Evolutionary conservation across 1,140 invertebrate genomes (phyloP).

Genomic region (Drosophila orosa): DNA sequence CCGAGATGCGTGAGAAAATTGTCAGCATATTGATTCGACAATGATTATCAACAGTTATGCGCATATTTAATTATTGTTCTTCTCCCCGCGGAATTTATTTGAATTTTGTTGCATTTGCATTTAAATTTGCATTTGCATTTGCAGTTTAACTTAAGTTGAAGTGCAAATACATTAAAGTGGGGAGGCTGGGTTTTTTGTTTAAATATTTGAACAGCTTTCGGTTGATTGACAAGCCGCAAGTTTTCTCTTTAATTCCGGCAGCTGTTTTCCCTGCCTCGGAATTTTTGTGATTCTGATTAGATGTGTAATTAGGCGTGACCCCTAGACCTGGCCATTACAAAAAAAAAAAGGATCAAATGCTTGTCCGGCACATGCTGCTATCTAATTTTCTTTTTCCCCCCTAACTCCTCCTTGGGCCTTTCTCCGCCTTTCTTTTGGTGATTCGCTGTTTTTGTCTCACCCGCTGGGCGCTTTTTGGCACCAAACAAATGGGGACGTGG

Average conservation of each 20-base stretch:
- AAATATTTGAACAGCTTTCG: conserved; percentile 75
- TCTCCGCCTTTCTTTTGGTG: conserved; percentile 16
- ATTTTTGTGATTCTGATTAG: conserved; percentile 63
- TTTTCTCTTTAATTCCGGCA: conserved; percentile 30
- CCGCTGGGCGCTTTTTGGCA: conserved; percentile 47
- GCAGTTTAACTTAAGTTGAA: conserved; percentile 57
- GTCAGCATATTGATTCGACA: conserved; percentile 79
- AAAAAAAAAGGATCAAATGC: conserved; percentile 73
- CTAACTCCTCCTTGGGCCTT: conserved; percentile 24
- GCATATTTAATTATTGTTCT: conserved; percentile 72
- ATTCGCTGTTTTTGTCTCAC: conserved; percentile 23
- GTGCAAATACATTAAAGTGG: conserved; percentile 59
- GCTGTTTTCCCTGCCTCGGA: conserved; percentile 23
- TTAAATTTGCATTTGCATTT: conserved; percentile 29
- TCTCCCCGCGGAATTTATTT: conserved; percentile 29
- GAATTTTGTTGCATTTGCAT: conserved; percentile 46
- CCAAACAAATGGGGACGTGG: conserved; percentile 41
- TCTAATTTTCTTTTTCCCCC: conserved; percentile 63
- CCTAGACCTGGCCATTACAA: conserved; percentile 17
- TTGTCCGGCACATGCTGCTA: conserved; percentile 54
- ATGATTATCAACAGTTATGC: conserved; percentile 80
- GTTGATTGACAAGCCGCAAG: conserved; percentile 65
- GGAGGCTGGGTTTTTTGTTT: conserved; percentile 36
- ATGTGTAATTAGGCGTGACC: conserved; percentile 71
- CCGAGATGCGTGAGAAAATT: conserved; percentile 75